Base-by-base conservation (phyloP, 2,797 vertebrate genomes). In the Leuciscus waleckii region DNA sequence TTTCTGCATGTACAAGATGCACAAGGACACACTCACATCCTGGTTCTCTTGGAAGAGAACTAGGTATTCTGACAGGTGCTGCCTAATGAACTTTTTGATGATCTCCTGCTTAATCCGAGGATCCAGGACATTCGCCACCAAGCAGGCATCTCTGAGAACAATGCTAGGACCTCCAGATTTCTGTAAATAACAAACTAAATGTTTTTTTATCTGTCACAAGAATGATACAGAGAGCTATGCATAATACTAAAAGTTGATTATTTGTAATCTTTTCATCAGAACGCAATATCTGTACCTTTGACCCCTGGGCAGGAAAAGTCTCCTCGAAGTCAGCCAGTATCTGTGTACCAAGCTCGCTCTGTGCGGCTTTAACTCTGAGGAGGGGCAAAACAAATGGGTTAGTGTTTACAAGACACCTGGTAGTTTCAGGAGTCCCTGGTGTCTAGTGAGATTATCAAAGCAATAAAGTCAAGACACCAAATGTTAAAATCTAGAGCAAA, bases 31-130 rank as follows among this genome's bases (percentile, higher is more conserved):
- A 95, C 97, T 97, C 92, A 99, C 98, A 86, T 99, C 98, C 94
- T 99, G 98, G 93, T 99, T 99, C 94, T 99, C 98, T 92, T 99
- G 98, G 94, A 99, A 99, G 70, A 99, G 96, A 54, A 99, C 97
- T 80, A 98, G 93, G 86, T 99, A 99, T 89, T 99, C 98, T 0
- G 97, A 98, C 63, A 99, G 97, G 91, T 99, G 98, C 75, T 99
- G 98, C 86, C 97, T 95, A 92, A 99, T 98, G 84, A 99, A 99
- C 92, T 99, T 99, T 93, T 99, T 99, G 90, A 99, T 99, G 93
- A 99, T 98, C 93, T 99, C 98, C 91, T 99, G 98, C 75, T 98
- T 99, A 94, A 99, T 98, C 83, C 97, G 97, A 19, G 96, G 95
- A 91, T 99, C 98, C 90, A 99, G 94, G 87, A 99, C 97, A 37